Conservation (phyloP, 53 echinoderm and acorn worm species). For the Zoroaster sp. region DNA sequence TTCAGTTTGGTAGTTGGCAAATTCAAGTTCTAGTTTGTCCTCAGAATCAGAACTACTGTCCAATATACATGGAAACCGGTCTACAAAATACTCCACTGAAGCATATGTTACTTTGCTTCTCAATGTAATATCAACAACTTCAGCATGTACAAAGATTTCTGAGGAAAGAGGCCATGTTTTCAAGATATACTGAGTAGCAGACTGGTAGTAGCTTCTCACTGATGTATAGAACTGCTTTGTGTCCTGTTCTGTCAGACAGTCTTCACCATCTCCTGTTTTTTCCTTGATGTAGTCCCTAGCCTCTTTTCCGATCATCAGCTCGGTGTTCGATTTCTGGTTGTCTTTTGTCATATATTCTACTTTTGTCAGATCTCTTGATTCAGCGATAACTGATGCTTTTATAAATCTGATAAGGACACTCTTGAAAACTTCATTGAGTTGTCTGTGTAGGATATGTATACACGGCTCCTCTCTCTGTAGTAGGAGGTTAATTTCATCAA, state of each 20-base stretch:
- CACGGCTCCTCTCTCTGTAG: constrained; percentile 65
- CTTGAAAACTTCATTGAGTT: constrained; percentile 31
- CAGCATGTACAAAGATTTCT: constrained; percentile 45
- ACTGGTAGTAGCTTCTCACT: constrained; percentile 43
- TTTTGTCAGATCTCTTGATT: constrained; percentile 37
- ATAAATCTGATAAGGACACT: constrained; percentile 56
- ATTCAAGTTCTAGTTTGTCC: constrained; percentile 57
- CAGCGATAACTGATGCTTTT: constrained; percentile 42
- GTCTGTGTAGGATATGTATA: constrained; percentile 53
- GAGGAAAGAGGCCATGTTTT: constrained; percentile 58
- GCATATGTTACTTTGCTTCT: constrained; percentile 35
- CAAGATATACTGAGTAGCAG: constrained; percentile 64
- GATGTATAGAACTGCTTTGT: constrained; percentile 42
- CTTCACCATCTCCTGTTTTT: constrained; percentile 13
- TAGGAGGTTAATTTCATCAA: constrained; percentile 48
- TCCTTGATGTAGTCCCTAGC: constrained; percentile 52
- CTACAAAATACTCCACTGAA: constrained; percentile 56
- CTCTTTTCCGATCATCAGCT: constrained; percentile 66
- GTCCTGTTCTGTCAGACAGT: constrained; percentile 51
- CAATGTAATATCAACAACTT: constrained; percentile 52
- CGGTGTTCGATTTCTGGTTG: constrained; percentile 36
- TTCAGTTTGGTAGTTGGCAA: constrained; percentile 62
- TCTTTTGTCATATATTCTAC: constrained; percentile 29
- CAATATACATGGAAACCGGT: constrained; percentile 48
- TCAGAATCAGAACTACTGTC: constrained; percentile 1